A percentile compares a stretch with the other conserved stretches of the same genome.
phyloP scores from a whole-genome alignment of 2,888 invertebrate genomes.

The Tridacna crocea region DNA sequence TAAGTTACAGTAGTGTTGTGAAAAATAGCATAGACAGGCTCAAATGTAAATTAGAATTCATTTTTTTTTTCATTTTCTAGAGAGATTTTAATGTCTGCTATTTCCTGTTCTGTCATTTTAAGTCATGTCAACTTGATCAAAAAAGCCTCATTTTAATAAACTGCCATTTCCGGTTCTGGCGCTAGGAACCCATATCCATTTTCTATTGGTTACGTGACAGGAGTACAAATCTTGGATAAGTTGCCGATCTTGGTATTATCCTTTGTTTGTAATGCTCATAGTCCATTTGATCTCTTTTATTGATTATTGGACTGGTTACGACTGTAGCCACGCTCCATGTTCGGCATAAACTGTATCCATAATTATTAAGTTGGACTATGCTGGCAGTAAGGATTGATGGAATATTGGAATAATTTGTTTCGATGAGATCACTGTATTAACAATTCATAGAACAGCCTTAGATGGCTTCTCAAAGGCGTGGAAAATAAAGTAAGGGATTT shows the following conservation, averaged over 20 bases:
- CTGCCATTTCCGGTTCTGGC: slow-evolving; percentile 11
- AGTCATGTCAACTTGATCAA: slow-evolving; percentile 22
- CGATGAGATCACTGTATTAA: slow-evolving; percentile 60
- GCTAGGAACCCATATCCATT: slow-evolving; percentile 13
- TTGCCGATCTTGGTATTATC: slow-evolving; percentile 34
- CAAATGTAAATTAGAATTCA: slow-evolving; percentile 18
- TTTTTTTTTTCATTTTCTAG: slow-evolving; percentile 14
- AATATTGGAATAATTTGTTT: slow-evolving; percentile 64
- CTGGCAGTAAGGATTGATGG: slow-evolving; percentile 48
- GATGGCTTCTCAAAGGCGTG: slow-evolving; percentile 17
- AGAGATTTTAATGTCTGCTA: slow-evolving; percentile 19
- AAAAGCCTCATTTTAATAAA: slow-evolving; percentile 22
- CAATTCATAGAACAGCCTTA: slow-evolving; percentile 48
- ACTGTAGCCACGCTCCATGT: slow-evolving; percentile 52
- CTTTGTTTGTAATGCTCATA: slow-evolving; percentile 57
- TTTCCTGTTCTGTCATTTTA: slow-evolving; percentile 22
- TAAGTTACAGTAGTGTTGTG: too few species aligned
- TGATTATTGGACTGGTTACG: slow-evolving; percentile 58
- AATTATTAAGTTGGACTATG: slow-evolving; percentile 64
- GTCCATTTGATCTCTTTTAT: slow-evolving; percentile 55
- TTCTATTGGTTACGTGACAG: slow-evolving; percentile 26
- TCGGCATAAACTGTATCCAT: slow-evolving; percentile 54
- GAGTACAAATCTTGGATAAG: slow-evolving; percentile 44
- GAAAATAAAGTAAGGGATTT: slow-evolving; percentile 17
- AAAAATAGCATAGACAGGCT: too few species aligned